Conservation (phyloP, 2,797 vertebrate genomes). For the Sus cebifrons region DNA sequence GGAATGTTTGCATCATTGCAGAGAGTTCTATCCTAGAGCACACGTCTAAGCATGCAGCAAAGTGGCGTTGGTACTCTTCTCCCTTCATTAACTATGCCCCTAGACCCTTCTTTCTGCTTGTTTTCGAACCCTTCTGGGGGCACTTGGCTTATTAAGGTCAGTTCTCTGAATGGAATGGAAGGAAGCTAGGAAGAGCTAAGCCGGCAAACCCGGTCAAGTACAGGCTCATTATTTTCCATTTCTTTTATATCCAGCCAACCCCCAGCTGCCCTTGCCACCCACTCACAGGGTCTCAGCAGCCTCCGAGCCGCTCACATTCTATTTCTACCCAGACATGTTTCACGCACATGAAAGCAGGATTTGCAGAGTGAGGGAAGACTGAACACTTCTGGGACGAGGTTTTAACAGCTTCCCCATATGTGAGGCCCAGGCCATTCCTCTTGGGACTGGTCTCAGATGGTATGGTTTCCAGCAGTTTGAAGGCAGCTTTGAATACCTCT, state of each 20-base stretch:
- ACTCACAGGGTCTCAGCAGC: not conserved
- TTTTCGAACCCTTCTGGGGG: not conserved
- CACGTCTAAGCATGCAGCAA: not conserved
- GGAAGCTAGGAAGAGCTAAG: not conserved
- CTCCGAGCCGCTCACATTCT: not conserved
- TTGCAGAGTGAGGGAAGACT: slow-evolving; percentile 46
- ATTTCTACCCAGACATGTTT: not conserved
- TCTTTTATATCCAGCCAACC: not conserved
- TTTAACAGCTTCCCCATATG: slow-evolving; percentile 62
- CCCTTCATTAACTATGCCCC: not conserved
- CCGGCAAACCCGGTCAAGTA: not conserved
- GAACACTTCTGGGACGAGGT: not conserved
- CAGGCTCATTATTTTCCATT: not conserved
- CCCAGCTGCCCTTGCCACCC: not conserved
- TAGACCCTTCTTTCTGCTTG: not conserved
- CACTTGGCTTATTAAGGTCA: not conserved
- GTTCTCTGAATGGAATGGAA: slow-evolving; percentile 12
- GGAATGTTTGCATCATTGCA: not conserved
- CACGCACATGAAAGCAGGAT: not conserved
- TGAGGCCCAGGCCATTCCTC: not conserved
- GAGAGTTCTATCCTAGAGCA: not conserved
- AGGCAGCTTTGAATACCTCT: slow-evolving; percentile 71
- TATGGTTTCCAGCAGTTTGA: slow-evolving; percentile 32
- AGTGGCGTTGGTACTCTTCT: not conserved
- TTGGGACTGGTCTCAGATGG: not conserved